Conservation (phyloP, 1,140 invertebrate genomes). For the Anastatus disparis region DNA sequence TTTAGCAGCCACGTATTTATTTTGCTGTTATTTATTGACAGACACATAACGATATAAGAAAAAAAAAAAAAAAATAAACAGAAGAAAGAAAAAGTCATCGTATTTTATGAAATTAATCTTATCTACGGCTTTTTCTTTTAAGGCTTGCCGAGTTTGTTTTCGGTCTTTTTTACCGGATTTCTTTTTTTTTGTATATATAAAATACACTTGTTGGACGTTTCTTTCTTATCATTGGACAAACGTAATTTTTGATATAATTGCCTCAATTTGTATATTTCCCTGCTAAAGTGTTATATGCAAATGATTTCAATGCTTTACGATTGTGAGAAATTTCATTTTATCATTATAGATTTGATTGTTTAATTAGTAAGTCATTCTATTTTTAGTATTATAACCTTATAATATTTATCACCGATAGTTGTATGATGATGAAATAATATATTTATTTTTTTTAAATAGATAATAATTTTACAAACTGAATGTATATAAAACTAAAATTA, state of each 20-base stretch:
- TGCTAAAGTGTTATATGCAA: conserved; percentile 1
- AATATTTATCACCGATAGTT: neutral
- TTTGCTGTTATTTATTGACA: conserved; percentile 34
- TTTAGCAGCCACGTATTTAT: conserved; percentile 10
- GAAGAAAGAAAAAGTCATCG: neutral
- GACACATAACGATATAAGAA: too few relatives aligned
- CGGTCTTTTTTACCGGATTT: too few relatives aligned
- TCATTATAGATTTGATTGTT: neutral
- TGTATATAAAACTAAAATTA: too few relatives aligned
- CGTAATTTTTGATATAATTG: conserved; percentile 31
- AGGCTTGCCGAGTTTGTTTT: too few relatives aligned
- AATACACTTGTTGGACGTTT: conserved; percentile 17
- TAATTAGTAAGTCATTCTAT: neutral
- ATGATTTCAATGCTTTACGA: neutral
- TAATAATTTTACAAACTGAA: neutral
- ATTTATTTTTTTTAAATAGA: neutral
- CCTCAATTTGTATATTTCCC: conserved; percentile 22
- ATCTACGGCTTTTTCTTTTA: conserved; percentile 11
- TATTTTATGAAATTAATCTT: conserved; percentile 38
- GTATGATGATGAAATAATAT: neutral
- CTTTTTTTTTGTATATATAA: conserved; percentile 15
- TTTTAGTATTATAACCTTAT: neutral
- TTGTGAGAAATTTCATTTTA: neutral
- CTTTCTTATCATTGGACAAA: conserved; percentile 26
- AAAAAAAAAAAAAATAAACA: too few relatives aligned